Evolutionary conservation across 2,797 vertebrate genomes (phyloP), one percentile per base, ranked within the genome.

Genomic region (Trachops cirrhosus): DNA sequence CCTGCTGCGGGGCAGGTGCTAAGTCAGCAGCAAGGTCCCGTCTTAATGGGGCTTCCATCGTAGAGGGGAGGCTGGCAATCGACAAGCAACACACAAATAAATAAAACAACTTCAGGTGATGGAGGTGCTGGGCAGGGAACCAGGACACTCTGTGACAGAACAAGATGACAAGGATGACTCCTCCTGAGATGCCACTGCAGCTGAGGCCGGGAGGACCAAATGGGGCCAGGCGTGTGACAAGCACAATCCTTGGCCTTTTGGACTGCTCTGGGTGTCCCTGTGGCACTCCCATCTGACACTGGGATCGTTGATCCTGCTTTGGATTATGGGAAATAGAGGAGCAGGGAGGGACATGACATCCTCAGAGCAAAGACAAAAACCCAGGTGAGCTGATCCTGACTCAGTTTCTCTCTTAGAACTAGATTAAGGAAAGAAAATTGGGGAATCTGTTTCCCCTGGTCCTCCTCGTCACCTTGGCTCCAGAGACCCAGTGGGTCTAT

Each of bases 101-200:
- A 34, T 8, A 2, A 15, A 50, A 11, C 24, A 3, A 52, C 52
- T 10, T 3, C 3, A 1, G 62, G 2, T 11, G 48, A 9, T 0
- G 16, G 67, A 70, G 37, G 46, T 4, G 6, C 46, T 3, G 0
- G 15, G 54, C 34, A 16, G 29, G 48, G 34, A 34, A 32, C 68
- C 24, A 2, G 4, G 41, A 6, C 16, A 4, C 46, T 4, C 32
- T 5, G 2, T 0, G 5, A 4, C 8, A 14, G 59, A 11, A 24
- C 67, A 22, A 1, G 34, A 32, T 9, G 41, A 19, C 16, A 6
- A 19, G 29, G 39, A 24, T 3, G 3, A 1, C 8, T 21, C 34
- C 41, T 21, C 22, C 0, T 1, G 26, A 18, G 67, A 39, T 1
- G 50, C 9, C 50, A 0, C 2, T 9, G 32, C 5, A 9, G 9